Base-by-base conservation (phyloP, 2,113 vertebrate species). In the Cariama cristata region DNA sequence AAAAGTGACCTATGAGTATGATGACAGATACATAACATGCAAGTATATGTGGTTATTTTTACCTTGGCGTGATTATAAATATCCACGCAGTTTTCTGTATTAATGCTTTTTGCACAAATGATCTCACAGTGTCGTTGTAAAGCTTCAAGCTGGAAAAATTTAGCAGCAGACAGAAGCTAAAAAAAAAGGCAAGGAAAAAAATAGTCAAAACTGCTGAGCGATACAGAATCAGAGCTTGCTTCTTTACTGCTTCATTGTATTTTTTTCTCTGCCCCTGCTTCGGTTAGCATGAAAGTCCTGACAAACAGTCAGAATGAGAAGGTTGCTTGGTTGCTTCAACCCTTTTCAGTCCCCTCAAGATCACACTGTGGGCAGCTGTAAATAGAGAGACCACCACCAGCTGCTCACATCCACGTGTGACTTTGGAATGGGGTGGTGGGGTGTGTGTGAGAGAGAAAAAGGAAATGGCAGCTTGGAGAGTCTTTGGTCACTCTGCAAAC, bases 31-130 rank as follows among this genome's bases (percentile, higher is more conserved):
- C 11, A 45, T 26, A 90, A 88, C 91, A 91, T 38, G n/a, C 64
- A 90, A 75, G 67, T 30, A 27, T 2, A 45, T 19, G 45, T 5
- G 28, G 74, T 67, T 96, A 96, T 95, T 49, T 74, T 97, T 98
- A 99, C 99, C 99, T 99, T 99, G 95, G 99, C 99, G 80, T 99
- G 99, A 96, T 99, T 99, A 98, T 99, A 99, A 98, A 99, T 98
- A 97, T 99, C 99, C 97, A 99, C 99, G 72, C 99, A 99, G 81
- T 99, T 99, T 93, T 99, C 99, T 3, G 99, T 99, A 93, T 99
- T 99, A 96, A 99, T 99, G 98, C 99, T 99, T 97, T 99, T 99
- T 58, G 99, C 98, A 88, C 99, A 99, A 97, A 99, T 99, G 9
- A 99, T 99, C 98, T 99, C 99, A 97, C 99, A 99, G 98, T 99